Evolutionary conservation across 2,113 vertebrate genomes (phyloP).

Genomic region (Epinephelus moara): DNA sequence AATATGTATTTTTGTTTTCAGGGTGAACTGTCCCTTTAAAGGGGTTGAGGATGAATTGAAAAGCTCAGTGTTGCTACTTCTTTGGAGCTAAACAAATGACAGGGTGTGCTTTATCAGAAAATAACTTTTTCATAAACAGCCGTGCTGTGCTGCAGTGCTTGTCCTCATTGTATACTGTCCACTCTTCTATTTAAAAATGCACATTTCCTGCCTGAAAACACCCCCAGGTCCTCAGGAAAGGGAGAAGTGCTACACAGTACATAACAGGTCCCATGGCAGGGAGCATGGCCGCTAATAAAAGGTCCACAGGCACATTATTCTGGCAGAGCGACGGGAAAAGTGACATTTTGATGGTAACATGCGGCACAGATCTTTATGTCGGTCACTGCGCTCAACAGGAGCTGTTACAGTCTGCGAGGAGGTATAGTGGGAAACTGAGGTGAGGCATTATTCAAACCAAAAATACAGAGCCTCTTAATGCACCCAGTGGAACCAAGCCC

Average conservation of each 20-base stretch:
- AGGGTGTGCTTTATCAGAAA: background rate
- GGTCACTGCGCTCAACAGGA: conserved; percentile 21
- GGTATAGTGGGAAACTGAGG: conserved; percentile 4
- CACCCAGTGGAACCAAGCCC: conserved; percentile 57
- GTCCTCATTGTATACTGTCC: background rate
- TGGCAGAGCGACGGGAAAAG: conserved; percentile 1
- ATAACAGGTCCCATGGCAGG: conserved; percentile 35
- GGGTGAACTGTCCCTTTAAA: too few species aligned
- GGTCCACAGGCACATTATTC: conserved; percentile 46
- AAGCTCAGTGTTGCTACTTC: background rate
- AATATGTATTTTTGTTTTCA: too few species aligned
- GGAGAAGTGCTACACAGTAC: background rate
- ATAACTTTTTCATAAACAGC: background rate
- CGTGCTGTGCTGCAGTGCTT: conserved; percentile 1
- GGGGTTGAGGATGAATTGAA: conserved; percentile 6
- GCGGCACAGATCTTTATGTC: conserved; percentile 39
- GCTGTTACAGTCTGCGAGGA: background rate
- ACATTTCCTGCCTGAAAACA: conserved; percentile 39
- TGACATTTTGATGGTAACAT: conserved; percentile 66
- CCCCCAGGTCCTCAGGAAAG: conserved; percentile 7
- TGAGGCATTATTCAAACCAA: conserved; percentile 27
- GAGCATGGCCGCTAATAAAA: conserved; percentile 29
- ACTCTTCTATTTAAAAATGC: background rate
- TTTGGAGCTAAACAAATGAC: background rate
- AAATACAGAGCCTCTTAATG: conserved; percentile 38